phyloP scores from a whole-genome alignment of 2,797 vertebrate genomes.

The Leuciscus waleckii region DNA sequence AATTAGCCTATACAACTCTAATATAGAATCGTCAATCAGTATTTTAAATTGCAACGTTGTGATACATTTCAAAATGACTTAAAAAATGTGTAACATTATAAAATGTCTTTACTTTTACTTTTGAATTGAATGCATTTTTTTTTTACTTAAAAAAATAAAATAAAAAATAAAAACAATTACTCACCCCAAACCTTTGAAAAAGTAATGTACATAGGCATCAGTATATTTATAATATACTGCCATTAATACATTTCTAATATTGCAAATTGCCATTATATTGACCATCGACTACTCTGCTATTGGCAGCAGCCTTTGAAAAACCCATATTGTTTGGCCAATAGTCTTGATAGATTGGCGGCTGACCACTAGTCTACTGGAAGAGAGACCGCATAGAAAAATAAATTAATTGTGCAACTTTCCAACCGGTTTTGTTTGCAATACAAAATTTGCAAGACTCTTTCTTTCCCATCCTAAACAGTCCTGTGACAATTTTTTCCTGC shows the following conservation, averaged over 20 bases:
- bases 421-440: neutral
- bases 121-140: neutral
- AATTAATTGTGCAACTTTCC: neutral
- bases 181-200: neutral
- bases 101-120: neutral
- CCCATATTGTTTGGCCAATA: neutral
- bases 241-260: neutral
- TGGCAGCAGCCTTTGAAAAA: neutral
- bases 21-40: neutral
- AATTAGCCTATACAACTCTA: neutral
- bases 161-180: neutral
- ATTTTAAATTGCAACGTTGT: neutral
- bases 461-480: slow-evolving; percentile 17
- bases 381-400: neutral
- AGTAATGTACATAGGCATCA: neutral
- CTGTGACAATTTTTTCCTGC: slow-evolving; percentile 3
- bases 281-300: neutral
- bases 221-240: neutral
- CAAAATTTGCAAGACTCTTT: slow-evolving; percentile 6
- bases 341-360: neutral
- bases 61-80: neutral
- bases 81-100: neutral
- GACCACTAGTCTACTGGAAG: slow-evolving; percentile 21
- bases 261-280: neutral
- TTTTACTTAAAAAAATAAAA: neutral